Conservation (phyloP, 2,113 vertebrate genomes). For the Paramormyrops kingsleyae region DNA sequence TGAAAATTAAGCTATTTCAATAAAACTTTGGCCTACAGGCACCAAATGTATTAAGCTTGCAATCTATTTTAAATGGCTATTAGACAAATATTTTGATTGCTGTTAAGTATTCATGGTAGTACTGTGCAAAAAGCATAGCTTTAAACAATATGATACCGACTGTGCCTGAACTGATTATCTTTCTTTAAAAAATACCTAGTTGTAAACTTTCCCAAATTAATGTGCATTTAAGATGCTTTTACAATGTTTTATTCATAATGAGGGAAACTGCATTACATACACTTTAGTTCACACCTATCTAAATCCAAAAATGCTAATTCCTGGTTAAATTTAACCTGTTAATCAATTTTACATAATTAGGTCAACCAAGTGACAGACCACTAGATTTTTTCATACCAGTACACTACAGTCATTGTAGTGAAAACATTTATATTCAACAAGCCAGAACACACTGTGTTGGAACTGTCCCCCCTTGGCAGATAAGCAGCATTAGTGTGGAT, state of each 20-base stretch:
- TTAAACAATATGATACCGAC: neutral
- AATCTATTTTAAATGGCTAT: neutral
- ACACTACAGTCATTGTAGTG: neutral
- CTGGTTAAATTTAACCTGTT: neutral
- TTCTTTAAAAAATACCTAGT: neutral
- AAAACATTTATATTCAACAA: neutral
- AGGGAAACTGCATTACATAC: neutral
- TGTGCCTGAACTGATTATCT: neutral
- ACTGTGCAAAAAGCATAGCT: neutral
- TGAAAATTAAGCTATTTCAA: neutral
- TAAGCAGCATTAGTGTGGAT: neutral
- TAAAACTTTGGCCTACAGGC: neutral
- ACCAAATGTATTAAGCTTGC: neutral
- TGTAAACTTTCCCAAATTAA: neutral
- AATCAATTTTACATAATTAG: neutral
- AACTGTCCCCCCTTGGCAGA: neutral
- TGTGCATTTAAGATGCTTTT: neutral
- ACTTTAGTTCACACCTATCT: neutral
- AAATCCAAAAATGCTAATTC: constrained; percentile 2
- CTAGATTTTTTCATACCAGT: neutral
- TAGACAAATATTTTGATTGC: neutral
- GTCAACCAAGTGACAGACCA: neutral
- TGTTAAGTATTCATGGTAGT: neutral
- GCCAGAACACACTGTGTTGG: neutral
- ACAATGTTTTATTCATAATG: neutral